Evolutionary conservation across 2,888 invertebrate species (phyloP).

Genomic region (Drosophila buzzatii): DNA sequence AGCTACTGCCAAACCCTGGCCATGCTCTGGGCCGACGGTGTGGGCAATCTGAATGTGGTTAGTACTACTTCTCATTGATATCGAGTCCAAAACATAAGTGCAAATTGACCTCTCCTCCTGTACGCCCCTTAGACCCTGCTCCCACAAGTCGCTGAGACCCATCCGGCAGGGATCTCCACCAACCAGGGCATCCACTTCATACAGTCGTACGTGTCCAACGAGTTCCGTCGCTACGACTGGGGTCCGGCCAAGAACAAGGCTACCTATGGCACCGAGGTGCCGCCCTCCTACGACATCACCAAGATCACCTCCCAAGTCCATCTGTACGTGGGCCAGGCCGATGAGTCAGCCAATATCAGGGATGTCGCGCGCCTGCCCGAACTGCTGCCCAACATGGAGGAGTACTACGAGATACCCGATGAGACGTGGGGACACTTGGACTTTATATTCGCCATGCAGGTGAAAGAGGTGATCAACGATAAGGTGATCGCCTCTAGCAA

Average conservation of each 20-base stretch:
- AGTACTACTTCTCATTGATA: slow-evolving; percentile 13
- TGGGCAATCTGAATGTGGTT: slow-evolving; percentile 74
- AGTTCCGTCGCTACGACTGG: slow-evolving; percentile 74
- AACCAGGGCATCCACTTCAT: slow-evolving; percentile 80
- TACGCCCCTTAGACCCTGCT: slow-evolving; percentile 63
- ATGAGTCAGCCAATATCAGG: slow-evolving; percentile 66
- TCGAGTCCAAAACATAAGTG: neutral
- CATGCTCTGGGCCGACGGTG: slow-evolving; percentile 69
- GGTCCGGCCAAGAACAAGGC: slow-evolving; percentile 64
- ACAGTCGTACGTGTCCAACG: slow-evolving; percentile 64
- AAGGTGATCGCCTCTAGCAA: slow-evolving; percentile 56
- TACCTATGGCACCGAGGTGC: slow-evolving; percentile 57
- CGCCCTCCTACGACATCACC: slow-evolving; percentile 72
- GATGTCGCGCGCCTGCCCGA: slow-evolving; percentile 65
- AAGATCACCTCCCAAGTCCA: slow-evolving; percentile 68
- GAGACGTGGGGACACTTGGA: slow-evolving; percentile 81
- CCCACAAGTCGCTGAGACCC: slow-evolving; percentile 74
- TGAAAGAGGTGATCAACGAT: slow-evolving; percentile 74
- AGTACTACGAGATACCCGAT: slow-evolving; percentile 67
- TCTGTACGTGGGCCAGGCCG: slow-evolving; percentile 70
- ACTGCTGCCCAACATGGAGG: slow-evolving; percentile 55
- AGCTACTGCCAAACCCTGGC: slow-evolving; percentile 69
- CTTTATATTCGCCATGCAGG: slow-evolving; percentile 76
- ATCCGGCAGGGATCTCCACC: slow-evolving; percentile 81
- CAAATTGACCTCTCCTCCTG: neutral